Conservation (phyloP, 2,888 invertebrate genomes). For the Tetragonula carbonaria region DNA sequence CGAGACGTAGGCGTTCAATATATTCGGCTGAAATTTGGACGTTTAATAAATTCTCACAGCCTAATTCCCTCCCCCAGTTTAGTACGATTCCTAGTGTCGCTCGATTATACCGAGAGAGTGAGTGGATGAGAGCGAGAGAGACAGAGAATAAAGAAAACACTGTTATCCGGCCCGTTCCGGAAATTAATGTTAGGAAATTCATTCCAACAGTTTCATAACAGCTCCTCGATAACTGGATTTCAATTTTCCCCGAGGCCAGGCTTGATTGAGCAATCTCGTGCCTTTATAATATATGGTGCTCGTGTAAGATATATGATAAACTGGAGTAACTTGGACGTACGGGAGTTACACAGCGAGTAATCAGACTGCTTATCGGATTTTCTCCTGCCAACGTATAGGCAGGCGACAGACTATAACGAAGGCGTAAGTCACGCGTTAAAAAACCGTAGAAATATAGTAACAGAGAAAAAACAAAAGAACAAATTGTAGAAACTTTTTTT, state of each 20-base stretch:
- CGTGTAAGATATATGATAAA: conserved; percentile 65
- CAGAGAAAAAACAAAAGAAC: too few species aligned
- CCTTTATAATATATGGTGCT: conserved; percentile 58
- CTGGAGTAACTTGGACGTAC: conserved; percentile 43
- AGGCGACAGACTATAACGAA: conserved; percentile 33
- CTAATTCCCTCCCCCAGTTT: neutral
- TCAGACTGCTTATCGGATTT: conserved; percentile 56
- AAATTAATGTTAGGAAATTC: conserved; percentile 67
- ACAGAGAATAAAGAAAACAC: conserved; percentile 55
- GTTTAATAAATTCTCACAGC: neutral
- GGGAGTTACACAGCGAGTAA: conserved; percentile 46
- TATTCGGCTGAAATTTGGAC: neutral
- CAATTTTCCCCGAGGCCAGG: conserved; percentile 60
- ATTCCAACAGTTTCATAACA: conserved; percentile 64
- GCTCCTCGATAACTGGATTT: conserved; percentile 67
- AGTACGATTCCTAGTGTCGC: neutral
- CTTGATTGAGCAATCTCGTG: conserved; percentile 69
- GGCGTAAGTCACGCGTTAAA: neutral
- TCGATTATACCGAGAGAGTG: neutral
- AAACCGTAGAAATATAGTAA: neutral
- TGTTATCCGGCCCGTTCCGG: conserved; percentile 12
- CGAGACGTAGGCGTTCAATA: neutral
- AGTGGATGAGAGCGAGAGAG: too few species aligned
- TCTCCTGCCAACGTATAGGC: conserved; percentile 4
- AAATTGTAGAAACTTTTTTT: too few species aligned